phyloP scores from a whole-genome alignment of 2,113 vertebrate species.

The Sorex araneus region DNA sequence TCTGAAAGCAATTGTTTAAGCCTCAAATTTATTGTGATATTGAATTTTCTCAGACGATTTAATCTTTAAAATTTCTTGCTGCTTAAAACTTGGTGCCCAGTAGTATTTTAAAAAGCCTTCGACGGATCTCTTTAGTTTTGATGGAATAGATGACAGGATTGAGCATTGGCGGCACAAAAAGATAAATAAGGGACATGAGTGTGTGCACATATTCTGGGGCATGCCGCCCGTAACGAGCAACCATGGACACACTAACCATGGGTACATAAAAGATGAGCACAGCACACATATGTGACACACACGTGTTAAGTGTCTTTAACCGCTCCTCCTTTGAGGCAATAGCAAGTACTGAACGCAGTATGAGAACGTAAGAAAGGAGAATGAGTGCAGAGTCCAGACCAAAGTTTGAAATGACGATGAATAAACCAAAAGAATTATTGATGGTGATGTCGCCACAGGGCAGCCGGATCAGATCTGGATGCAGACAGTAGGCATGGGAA shows the following conservation, averaged over 20 bases:
- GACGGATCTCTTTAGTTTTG: constrained; percentile 78
- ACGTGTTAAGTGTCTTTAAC: constrained; percentile 73
- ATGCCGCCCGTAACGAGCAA: constrained; percentile 61
- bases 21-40: background rate
- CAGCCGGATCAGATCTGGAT: constrained; percentile 75
- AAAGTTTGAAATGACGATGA: constrained; percentile 62
- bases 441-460: constrained; percentile 66
- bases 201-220: constrained; percentile 54
- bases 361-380: constrained; percentile 71
- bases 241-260: constrained; percentile 75
- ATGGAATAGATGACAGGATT: constrained; percentile 85
- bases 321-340: constrained; percentile 44
- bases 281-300: constrained; percentile 79
- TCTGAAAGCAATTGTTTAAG: background rate
- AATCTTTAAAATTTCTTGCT: background rate
- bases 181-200: constrained; percentile 75
- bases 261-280: constrained; percentile 77
- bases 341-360: constrained; percentile 58
- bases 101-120: constrained; percentile 64
- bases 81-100: constrained; percentile 49
- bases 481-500: constrained; percentile 77
- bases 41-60: background rate
- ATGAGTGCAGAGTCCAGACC: constrained; percentile 75
- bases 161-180: constrained; percentile 82
- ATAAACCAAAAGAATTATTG: constrained; percentile 68